Base-by-base conservation (phyloP, 2,888 invertebrate species). In the Ethmia dodecea region DNA sequence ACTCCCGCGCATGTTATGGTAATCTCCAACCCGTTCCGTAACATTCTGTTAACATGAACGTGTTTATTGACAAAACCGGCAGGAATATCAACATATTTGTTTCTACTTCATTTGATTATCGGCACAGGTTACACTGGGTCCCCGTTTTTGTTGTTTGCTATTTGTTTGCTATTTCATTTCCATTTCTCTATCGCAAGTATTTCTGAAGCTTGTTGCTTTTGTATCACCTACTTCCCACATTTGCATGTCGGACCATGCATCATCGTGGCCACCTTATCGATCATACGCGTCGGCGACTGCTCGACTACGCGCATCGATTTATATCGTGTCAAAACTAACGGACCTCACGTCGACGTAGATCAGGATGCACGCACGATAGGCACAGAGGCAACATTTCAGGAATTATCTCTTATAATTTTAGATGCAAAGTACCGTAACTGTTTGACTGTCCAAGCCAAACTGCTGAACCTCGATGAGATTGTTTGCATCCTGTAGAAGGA, bases 261-360 rank as follows among this genome's bases (percentile, higher is more conserved):
- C 60, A 63, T 49, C 58, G 51, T 53, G 48, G 47, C 53, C 45
- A 45, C 40, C 49, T 50, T 49, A 61, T 66, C 58, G 44, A 64
- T 65, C 61, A 64, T 47, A 38, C 35, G 43, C 38, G 38, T 38
- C 43, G 40, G 33, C 40, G 47, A 48, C 44, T 24, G 24, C 10
- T 24, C 31, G 5, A 24, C 38, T 42, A 37, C 38, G 43, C 41
- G 40, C 46, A 45, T 47, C 45, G 42, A 48, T 54, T 47, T 39
- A 43, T 45, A 45, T 38, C 38, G 40, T 47, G 43, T 50, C 46
- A 42, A 45, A 38, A 6, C 31, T 45, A 46, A 49, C 45, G 43
- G 43, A 29, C 15, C 33, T 36, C 20, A 29, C 35, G 35, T 18
- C 29, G 25, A 22, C 9, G 22, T 6, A 22, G n/a, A n/a, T n/a